phyloP scores from a whole-genome alignment of 2,113 vertebrate species.

The Cacatua alba region DNA sequence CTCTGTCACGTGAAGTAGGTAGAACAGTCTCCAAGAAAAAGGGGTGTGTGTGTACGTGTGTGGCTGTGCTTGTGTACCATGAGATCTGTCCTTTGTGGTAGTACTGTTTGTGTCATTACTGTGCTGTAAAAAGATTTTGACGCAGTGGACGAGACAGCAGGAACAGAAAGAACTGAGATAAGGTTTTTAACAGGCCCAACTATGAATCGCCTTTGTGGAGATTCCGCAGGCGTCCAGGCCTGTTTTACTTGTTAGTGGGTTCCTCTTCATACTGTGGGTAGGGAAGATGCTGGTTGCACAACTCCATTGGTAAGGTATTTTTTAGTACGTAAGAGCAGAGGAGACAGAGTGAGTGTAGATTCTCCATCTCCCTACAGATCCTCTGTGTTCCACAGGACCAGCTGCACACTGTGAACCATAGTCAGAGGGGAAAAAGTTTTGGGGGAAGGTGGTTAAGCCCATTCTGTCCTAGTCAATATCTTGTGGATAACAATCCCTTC shows the following conservation, averaged over 20 bases:
- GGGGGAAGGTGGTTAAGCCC: not conserved
- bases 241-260: not conserved
- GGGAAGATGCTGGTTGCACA: not conserved
- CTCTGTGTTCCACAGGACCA: not conserved
- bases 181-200: not conserved
- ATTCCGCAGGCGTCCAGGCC: not conserved
- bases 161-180: not conserved
- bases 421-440: not conserved
- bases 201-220: not conserved
- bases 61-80: not conserved
- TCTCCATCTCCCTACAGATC: not conserved
- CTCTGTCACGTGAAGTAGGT: not conserved
- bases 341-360: not conserved
- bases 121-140: not conserved
- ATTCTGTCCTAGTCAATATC: not conserved
- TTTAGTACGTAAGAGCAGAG: not conserved
- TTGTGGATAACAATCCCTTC: not conserved
- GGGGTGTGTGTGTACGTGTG: accelerated
- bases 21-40: not conserved
- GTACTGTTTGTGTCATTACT: not conserved
- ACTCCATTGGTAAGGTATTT: not conserved
- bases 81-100: not conserved
- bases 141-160: accelerated
- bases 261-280: not conserved
- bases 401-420: not conserved